Conservation (phyloP, 2,113 vertebrate genomes). For the Haemorhous mexicanus region DNA sequence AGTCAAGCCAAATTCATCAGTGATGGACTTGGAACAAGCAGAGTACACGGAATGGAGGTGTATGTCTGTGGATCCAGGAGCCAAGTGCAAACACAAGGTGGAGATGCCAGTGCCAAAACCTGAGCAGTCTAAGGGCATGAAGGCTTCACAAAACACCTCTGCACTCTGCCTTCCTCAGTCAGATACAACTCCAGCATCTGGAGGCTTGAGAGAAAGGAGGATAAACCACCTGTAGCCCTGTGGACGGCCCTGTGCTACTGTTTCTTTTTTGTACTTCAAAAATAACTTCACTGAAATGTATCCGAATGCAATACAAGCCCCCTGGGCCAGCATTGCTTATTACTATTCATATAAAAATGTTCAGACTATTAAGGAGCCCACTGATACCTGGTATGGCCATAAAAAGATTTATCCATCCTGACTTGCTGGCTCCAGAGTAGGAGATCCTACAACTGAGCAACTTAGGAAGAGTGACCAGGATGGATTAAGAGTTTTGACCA, state of each 20-base stretch:
- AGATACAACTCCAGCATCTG: not conserved
- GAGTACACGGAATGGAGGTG: rapidly evolving
- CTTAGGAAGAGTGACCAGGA: not conserved
- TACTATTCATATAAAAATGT: not conserved
- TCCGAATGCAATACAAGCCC: not conserved
- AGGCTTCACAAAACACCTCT: not conserved
- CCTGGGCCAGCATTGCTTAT: not conserved
- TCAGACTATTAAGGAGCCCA: not conserved
- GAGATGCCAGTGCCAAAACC: not conserved
- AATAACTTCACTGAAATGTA: not conserved
- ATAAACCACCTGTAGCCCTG: not conserved
- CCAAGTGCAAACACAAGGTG: not conserved
- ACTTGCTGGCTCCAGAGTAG: not conserved
- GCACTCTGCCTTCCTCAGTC: no score
- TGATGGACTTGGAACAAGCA: not conserved
- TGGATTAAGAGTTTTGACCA: not conserved
- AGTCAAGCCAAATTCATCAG: not conserved
- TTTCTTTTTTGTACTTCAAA: not conserved
- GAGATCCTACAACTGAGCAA: not conserved
- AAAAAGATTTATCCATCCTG: not conserved
- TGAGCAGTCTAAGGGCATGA: rapidly evolving
- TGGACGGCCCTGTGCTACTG: not conserved
- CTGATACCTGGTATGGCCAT: not conserved
- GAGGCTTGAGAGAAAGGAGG: not conserved
- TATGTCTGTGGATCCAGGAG: not conserved